phyloP scores from a whole-genome alignment of 2,888 invertebrate genomes.

The Ctenicera cuprea region DNA sequence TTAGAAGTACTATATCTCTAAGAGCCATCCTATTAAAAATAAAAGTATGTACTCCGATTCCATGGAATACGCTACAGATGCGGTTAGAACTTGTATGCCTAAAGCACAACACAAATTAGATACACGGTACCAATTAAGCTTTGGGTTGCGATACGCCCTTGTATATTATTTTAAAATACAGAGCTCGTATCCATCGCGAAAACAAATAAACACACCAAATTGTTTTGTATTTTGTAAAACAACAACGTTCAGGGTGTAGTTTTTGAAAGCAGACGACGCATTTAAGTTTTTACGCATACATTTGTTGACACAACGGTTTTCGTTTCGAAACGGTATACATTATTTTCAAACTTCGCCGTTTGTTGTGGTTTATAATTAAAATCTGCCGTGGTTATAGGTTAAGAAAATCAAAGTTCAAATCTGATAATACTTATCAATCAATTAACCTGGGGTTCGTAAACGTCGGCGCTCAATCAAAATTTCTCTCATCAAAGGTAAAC shows the following conservation, averaged over 20 bases:
- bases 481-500: slow-evolving; percentile 35
- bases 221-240: slow-evolving; percentile 56
- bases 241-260: slow-evolving; percentile 39
- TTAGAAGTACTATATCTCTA: neutral
- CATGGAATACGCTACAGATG: slow-evolving; percentile 17
- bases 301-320: slow-evolving; percentile 41
- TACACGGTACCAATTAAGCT: slow-evolving; percentile 69
- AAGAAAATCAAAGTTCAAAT: slow-evolving; percentile 21
- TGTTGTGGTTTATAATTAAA: slow-evolving; percentile 29
- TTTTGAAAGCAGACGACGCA: slow-evolving; percentile 36
- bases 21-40: slow-evolving; percentile 17
- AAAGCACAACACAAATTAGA: slow-evolving; percentile 67
- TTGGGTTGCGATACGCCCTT: slow-evolving; percentile 60
- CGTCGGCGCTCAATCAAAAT: slow-evolving; percentile 25
- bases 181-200: slow-evolving; percentile 59
- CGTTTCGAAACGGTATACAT: slow-evolving; percentile 27
- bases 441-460: slow-evolving; percentile 5
- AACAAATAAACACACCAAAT: slow-evolving; percentile 60
- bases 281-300: slow-evolving; percentile 18
- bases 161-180: slow-evolving; percentile 62
- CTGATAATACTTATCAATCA: slow-evolving; percentile 21
- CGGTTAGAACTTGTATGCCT: slow-evolving; percentile 63
- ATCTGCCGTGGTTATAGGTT: slow-evolving; percentile 9
- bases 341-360: neutral
- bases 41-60: slow-evolving; percentile 25